Conservation (phyloP, 1,140 invertebrate species). For the Paraescarpia echinospica region DNA sequence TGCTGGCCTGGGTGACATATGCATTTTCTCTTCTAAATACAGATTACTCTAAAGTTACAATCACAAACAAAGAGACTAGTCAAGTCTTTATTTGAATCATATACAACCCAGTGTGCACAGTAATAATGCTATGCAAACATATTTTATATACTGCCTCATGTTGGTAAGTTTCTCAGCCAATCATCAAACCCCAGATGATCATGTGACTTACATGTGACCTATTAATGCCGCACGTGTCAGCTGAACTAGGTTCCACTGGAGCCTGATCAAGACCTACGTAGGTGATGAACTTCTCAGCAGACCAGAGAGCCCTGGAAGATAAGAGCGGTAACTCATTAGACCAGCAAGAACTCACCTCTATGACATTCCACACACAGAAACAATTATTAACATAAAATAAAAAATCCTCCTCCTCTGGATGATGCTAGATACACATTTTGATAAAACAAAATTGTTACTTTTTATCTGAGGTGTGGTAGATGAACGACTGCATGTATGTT, state of each 20-base stretch:
- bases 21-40: neutral
- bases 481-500: too few relatives aligned
- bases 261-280: slow-evolving; percentile 76
- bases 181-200: neutral
- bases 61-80: too few relatives aligned
- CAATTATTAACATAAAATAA: too few relatives aligned
- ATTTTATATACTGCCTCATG: neutral
- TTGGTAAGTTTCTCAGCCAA: neutral
- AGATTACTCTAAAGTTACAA: neutral
- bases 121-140: too few relatives aligned
- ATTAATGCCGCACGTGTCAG: slow-evolving; percentile 65
- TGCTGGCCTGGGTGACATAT: neutral
- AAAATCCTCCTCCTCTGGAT: too few relatives aligned
- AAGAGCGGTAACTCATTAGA: neutral
- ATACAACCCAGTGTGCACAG: too few relatives aligned
- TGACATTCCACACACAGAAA: too few relatives aligned
- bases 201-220: slow-evolving; percentile 59
- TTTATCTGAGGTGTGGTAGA: too few relatives aligned
- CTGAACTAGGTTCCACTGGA: slow-evolving; percentile 66
- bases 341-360: too few relatives aligned
- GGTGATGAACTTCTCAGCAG: slow-evolving; percentile 70
- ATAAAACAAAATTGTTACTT: too few relatives aligned
- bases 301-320: slow-evolving; percentile 63
- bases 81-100: too few relatives aligned
- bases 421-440: too few relatives aligned